Base-by-base conservation (phyloP, 35 echinoderm and acorn worm genomes). In the Apostichopus parvimensis region DNA sequence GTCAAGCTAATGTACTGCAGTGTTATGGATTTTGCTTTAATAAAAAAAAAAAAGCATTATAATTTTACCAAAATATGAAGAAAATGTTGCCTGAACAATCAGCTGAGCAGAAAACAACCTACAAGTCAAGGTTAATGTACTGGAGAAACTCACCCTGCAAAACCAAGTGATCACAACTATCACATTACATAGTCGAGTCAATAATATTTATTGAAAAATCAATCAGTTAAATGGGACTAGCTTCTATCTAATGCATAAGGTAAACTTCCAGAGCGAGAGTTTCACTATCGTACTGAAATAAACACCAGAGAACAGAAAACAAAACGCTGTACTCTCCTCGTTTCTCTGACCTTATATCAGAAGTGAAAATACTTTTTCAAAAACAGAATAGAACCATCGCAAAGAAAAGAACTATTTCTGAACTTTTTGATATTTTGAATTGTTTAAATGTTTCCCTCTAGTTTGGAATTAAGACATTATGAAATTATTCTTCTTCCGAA, bases 151-250 rank as follows among this genome's bases (percentile, higher is more conserved):
- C 64, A 68, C 64, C 11, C 64, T 14, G 64, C 64, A 68, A 45
- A 11, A 68, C 64, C 64, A 68, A 68, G 18, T 68, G 64, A 68
- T 68, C 11, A 18, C 14, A 55, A 55, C 11, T 82, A 82, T 82
- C 79, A 82, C 79, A 82, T 82, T 82, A 82, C 79, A 82, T 13
- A 54, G 2, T n/a, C n/a, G 54, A 82, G 79, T 82, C 79, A 54
- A 82, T 82, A 82, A 82, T 34, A 45, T 82, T 34, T 54, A 82
- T 82, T 82, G 79, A 34, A 82, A 82, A 82, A 82, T 82, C 79
- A 82, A 82, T 82, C 26, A 82, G 6, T 82, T 82, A 54, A 82
- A 82, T 82, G 79, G 79, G 54, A 82, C 10, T 34, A 55, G 18
- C 79, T 56, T 82, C 79, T 17, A 68, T 14, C 9, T 14, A 68